Base-by-base conservation (phyloP, 2,113 vertebrate species). In the Oncorhynchus clarkii region DNA sequence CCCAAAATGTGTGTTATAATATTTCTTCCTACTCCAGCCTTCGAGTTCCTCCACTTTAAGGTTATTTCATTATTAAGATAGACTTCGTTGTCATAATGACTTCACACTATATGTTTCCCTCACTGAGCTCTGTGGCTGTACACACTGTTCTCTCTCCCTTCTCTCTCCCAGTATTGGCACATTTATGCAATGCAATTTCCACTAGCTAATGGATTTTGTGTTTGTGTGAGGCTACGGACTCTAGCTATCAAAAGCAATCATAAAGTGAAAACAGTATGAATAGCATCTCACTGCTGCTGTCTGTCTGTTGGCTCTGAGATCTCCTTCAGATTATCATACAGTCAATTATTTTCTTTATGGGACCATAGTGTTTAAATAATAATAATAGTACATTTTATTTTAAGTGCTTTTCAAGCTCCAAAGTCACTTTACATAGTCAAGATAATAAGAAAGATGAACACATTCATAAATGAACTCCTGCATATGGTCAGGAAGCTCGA, bases 121-220 rank as follows among this genome's bases (percentile, higher is more conserved):
- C n/a, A 13, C 59, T 20, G 24, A 22, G 48, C 64, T 27, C 22
- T 16, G 64, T 66, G 26, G 22, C 22, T 66, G 64, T 13, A 66
- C 24, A 26, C 73, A 45, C 39, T 45, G 39, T 18, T 22, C 3
- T 39, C 14, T 26, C 13, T 11, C 59, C 24, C 54, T 48, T 62
- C 49, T 69, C 59, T 77, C 72, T 82, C 77, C 77, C 68, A 64
- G 65, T 75, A 68, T 77, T 74, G 74, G 34, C 77, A 72, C 71
- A 75, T 84, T 79, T 70, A 82, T 71, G 60, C 82, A 71, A 62
- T 20, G 24, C 81, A 72, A 79, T 81, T 83, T 75, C 62, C 74
- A 74, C 24, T 62, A 6, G 77, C 75, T 82, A 76, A 84, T 82
- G 79, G 81, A 80, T 71, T 66, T 67, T 66, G 67, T 67, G 72